Evolutionary conservation across 2,888 invertebrate species (phyloP).

Genomic region (Orthonychiurus folsomi): DNA sequence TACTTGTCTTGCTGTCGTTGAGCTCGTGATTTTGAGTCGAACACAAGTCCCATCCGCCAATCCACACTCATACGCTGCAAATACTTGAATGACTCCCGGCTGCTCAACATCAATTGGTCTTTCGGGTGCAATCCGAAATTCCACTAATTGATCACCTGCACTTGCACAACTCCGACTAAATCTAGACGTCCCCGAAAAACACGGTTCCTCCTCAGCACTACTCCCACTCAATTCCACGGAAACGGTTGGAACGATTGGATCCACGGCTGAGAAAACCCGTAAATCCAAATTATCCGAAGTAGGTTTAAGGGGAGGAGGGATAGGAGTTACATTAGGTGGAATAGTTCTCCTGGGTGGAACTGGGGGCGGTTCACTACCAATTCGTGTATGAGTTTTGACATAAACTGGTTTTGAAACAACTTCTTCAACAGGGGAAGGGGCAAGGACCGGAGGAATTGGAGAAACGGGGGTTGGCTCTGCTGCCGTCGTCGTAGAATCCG

Average conservation of each 20-base stretch:
- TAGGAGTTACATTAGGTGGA: constrained; percentile 11
- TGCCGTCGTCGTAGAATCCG: background rate
- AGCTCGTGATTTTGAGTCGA: constrained; percentile 82
- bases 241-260: background rate
- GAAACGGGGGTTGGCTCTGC: background rate
- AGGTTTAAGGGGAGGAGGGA: constrained; percentile 3
- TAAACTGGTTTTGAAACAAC: background rate
- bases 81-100: constrained; percentile 58
- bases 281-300: background rate
- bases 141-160: background rate
- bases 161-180: no score
- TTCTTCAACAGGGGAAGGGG: constrained; percentile 1
- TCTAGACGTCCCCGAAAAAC: background rate
- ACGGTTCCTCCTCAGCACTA: background rate
- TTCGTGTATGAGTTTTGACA: background rate
- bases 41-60: constrained; percentile 85
- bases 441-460: background rate
- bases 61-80: constrained; percentile 92
- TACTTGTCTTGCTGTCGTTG: constrained; percentile 79
- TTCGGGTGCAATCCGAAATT: background rate
- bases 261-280: constrained; percentile 1
- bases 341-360: constrained; percentile 21
- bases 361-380: constrained; percentile 18
- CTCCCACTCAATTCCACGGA: background rate
- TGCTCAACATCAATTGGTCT: background rate